Base-by-base conservation (phyloP, 2,888 invertebrate species). In the Xylocampa areola region DNA sequence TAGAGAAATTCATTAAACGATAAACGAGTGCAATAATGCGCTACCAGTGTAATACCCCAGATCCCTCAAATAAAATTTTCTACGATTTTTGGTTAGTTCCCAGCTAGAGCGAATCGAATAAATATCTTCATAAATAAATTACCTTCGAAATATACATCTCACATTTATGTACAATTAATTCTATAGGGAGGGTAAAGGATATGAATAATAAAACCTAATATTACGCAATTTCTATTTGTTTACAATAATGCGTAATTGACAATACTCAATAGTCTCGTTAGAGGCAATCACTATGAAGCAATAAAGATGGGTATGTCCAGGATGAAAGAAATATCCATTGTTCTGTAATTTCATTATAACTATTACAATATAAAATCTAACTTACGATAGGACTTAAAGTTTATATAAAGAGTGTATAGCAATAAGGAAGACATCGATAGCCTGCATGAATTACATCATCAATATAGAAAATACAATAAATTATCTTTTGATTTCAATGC, bases 381-480 rank as follows among this genome's bases (percentile, higher is more conserved):
- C 89, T 90, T 91, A 92, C 84, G 71, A 69, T 88, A 84, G 77
- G 79, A 86, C 86, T 89, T 90, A 89, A 79, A 82, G 76, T 85
- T 81, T 87, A 88, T 90, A 91, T 87, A 89, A 88, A 89, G 89
- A 92, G 87, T 94, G 88, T 94, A 94, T 93, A 94, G 93, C 93
- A 90, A 86, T 89, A 89, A 93, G 94, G 94, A 94, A 94, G 94
- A 94, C 94, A 93, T 94, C 88, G 87, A 92, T 93, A 93, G 94
- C 94, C 93, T 94, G 93, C 93, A 92, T 93, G 82, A 87, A 88
- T 92, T 91, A 87, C 83, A 85, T 87, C 84, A 77, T 85, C 79
- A 82, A 82, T 84, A 85, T 88, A 88, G 85, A 90, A 84, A 88
- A 88, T 86, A 89, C 76, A 80, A 68, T 83, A 81, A 73, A 77